These are phyloP conservation scores for Spialia ferax DNA, from an alignment of 2,888 invertebrate species.

Conservation along the genomic window DNA sequence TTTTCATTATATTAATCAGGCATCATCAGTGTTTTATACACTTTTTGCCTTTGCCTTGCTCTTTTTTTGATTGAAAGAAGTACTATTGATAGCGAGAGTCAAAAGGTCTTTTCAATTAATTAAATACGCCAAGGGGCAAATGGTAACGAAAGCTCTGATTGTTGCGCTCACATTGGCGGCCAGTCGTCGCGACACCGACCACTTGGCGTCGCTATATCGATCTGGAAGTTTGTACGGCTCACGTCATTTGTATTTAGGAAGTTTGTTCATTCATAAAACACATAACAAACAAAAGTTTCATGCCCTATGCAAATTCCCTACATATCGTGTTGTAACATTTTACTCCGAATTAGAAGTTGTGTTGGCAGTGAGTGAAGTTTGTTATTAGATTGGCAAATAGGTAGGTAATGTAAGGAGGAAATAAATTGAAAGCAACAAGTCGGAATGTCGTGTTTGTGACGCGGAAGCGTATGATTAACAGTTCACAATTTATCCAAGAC, in stretches of 20 bases:
- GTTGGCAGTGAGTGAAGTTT: neutral
- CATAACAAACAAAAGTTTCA: slow-evolving; percentile 54
- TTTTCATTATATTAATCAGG: neutral
- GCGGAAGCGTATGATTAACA: slow-evolving; percentile 30
- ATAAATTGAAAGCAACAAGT: slow-evolving; percentile 44
- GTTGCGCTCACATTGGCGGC: slow-evolving; percentile 57
- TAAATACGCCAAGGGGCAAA: slow-evolving; percentile 54
- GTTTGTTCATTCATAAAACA: slow-evolving; percentile 48
- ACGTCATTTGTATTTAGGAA: slow-evolving; percentile 58
- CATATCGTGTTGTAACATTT: neutral
- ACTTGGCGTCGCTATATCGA: slow-evolving; percentile 78
- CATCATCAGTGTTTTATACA: neutral
- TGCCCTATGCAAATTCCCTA: neutral
- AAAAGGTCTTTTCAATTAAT: slow-evolving; percentile 47
- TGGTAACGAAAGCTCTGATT: slow-evolving; percentile 49
- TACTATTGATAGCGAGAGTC: slow-evolving; percentile 9
- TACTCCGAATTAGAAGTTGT: slow-evolving; percentile 2
- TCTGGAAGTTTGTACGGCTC: slow-evolving; percentile 61
- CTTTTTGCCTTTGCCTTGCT: neutral
- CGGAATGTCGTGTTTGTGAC: slow-evolving; percentile 26
- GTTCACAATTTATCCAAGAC: slow-evolving; percentile 29
- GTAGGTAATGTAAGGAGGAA: neutral
- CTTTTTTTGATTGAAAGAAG: neutral
- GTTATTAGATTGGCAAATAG: slow-evolving; percentile 10
- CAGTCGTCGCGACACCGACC: slow-evolving; percentile 62